Base-by-base conservation (phyloP, 2,888 invertebrate genomes). In the Lacanobia wlatinum region DNA sequence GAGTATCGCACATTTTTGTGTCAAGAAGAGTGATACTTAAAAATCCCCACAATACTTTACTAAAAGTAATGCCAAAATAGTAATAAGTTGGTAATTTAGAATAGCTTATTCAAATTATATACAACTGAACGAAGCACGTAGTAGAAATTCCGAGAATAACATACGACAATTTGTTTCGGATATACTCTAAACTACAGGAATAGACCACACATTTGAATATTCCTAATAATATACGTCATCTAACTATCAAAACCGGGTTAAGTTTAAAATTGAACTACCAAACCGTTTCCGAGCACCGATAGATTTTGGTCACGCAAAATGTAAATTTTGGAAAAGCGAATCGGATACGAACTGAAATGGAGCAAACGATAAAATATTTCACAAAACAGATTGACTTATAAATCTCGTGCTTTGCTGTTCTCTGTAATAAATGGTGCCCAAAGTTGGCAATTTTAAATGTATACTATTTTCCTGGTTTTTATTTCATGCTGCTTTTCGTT, bases 331-430 rank as follows among this genome's bases (percentile, higher is more conserved):
- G 70, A 65, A 72, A 80, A 83, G 66, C 84, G 69, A 74, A 70
- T 83, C 75, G 65, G 74, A 69, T 80, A 68, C 69, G 59, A 59
- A 60, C 74, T 43, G 68, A 79, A 81, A 74, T 83, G 80, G 74
- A 74, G 64, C 72, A 60, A 77, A 76, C 86, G 71, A 80, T 84
- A 83, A 85, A 83, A 81, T 85, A 85, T 85, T 78, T 85, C 69
- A 83, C 70, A 70, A 78, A 81, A 83, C 62, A 78, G 84, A 84
- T 84, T 84, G 86, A 85, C 84, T 85, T 83, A 84, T 83, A 84
- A 84, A 85, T 84, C 86, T 81, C 70, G 34, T 68, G 75, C 53
- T 73, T 66, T 77, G 63, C 65, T 61, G 56, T 70, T 28, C 34
- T 69, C 65, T 53, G 60, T 63, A 73, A 82, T 78, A 70, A 78